These are phyloP conservation scores for Camponotus floridanus DNA, from an alignment of 1,140 invertebrate species.

Conservation along the genomic window DNA sequence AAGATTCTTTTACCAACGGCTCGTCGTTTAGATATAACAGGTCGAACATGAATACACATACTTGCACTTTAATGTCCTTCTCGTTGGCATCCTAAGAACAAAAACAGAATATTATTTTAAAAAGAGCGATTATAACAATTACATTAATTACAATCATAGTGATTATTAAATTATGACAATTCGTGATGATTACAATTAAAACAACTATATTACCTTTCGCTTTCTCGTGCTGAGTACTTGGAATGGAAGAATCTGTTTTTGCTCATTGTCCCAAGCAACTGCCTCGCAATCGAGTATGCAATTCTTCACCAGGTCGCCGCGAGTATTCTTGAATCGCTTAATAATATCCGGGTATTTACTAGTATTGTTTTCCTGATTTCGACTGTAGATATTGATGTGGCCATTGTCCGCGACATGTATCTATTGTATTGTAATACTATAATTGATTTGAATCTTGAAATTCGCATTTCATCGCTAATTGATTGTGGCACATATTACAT, in stretches of 20 bases:
- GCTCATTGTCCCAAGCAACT: conserved; percentile 97
- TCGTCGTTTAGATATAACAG: conserved; percentile 97
- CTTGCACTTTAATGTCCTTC: conserved; percentile 97
- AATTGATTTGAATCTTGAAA: conserved; percentile 27
- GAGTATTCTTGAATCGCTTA: conserved; percentile 88
- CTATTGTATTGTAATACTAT: conserved; percentile 81
- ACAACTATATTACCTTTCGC: conserved; percentile 90
- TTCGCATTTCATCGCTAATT: neutral
- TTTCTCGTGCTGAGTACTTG: conserved; percentile 98
- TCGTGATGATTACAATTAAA: conserved; percentile 23
- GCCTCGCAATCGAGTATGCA: conserved; percentile 99
- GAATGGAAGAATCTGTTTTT: conserved; percentile 97
- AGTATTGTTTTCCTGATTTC: conserved; percentile 99
- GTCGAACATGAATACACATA: conserved; percentile 99
- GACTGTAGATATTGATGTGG: conserved; percentile 94
- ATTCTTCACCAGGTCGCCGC: conserved; percentile 89
- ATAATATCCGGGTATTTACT: conserved; percentile 99
- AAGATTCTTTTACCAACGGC: conserved; percentile 93
- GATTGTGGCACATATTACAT: neutral
- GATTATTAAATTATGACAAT: neutral
- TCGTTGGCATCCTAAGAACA: conserved; percentile 92
- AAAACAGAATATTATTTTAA: conserved; percentile 9
- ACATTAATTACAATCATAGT: neutral
- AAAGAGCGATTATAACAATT: neutral
- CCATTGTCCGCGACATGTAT: conserved; percentile 92